Evolutionary conservation across 2,888 invertebrate genomes (phyloP), one percentile per base, ranked within the genome.

Genomic region (Mythimna lalbum): DNA sequence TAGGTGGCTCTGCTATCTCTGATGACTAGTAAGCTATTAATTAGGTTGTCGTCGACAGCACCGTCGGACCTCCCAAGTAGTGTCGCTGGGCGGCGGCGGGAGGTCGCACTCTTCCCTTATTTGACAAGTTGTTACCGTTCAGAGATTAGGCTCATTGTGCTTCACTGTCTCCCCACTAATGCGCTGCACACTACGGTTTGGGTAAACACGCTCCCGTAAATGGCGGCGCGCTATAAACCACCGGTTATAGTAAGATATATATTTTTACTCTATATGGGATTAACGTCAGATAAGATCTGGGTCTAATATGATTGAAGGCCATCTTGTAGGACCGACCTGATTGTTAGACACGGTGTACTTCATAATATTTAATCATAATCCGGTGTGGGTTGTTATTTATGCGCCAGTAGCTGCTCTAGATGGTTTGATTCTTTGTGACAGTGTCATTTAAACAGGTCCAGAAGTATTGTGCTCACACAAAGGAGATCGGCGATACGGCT

Each of bases 21-120:
- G 89, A 87, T 83, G 81, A 83, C 82, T 87, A 90, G 90, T 91
- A 87, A 90, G 88, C 90, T 92, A 93, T 94, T 94, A 93, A 93
- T 93, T 92, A 88, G 85, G 87, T 81, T 79, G 88, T 82, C 83
- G 85, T 69, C 83, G 76, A 66, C 78, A 80, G 80, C 81, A 84
- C 84, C 82, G 78, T 63, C 63, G 87, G 95, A 95, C 95, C 95
- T 91, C 95, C 95, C 95, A 95, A 89, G 93, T 84, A 73, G 93
- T 82, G 81, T 74, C 69, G 73, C 78, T 73, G 74, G 80, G 84
- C 88, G 89, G 87, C 74, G 80, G 85, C 88, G 89, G 88, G 89
- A 86, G 89, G 90, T 87, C 89, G 85, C 78, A 75, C 82, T 87
- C 80, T 88, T 86, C 86, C 90, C 88, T 87, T 90, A 89, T 91